These are phyloP conservation scores for Ellobius talpinus DNA, from an alignment of 2,113 vertebrate genomes.

Conservation along the genomic window DNA sequence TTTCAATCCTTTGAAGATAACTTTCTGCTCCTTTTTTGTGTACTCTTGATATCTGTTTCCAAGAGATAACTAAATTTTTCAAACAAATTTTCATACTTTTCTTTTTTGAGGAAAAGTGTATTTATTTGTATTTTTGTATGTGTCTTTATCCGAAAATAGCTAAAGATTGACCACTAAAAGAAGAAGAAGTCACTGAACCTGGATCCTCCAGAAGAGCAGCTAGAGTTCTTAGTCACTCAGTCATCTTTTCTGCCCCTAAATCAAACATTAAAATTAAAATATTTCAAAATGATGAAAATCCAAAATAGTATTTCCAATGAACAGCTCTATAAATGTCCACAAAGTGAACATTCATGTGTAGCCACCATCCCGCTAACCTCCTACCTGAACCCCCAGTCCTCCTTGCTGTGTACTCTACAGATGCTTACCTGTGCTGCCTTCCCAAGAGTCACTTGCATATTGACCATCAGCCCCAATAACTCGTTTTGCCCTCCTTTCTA, in stretches of 20 bases:
- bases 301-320: neutral
- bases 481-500: neutral
- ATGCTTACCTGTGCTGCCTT: neutral
- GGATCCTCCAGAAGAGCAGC: neutral
- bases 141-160: neutral
- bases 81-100: neutral
- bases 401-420: neutral
- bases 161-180: neutral
- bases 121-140: neutral
- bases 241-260: neutral
- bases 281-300: neutral
- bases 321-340: neutral
- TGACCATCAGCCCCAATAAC: neutral
- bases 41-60: neutral
- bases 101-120: neutral
- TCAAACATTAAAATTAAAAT: constrained; percentile 6
- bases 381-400: neutral
- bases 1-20: neutral
- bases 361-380: neutral
- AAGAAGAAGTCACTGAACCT: neutral
- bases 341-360: neutral
- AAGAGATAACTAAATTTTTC: neutral
- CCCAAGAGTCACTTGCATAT: neutral
- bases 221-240: neutral
- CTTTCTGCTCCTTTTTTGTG: neutral